Base-by-base conservation (phyloP, 2,888 invertebrate species). In the Philopedon plagiatum region DNA sequence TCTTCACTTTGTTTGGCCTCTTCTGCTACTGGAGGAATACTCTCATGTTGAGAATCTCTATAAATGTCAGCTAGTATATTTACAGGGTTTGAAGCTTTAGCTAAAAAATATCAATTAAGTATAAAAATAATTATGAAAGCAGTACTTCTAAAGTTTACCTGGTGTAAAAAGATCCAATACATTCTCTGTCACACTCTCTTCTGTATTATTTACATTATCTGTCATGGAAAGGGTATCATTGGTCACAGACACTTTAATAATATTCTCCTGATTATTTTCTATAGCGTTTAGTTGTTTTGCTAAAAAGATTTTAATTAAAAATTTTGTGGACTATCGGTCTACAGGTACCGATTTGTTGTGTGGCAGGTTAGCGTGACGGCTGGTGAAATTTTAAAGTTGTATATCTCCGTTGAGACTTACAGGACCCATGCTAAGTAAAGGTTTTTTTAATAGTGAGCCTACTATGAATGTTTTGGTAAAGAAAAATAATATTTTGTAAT, bases 51-150 rank as follows among this genome's bases (percentile, higher is more conserved):
- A 41, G 39, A 41, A 26, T 13, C 15, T 41, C 41, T 58, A 41
- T 58, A 58, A n/a, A 41, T 58, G 15, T 26, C 58, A 15, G 26
- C 58, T 19, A 41, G 41, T 26, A 41, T 15, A 23, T 58, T 58
- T 23, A 13, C 37, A 11, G 58, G 5, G 9, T 54, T 29, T 29
- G 9, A 29, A 7, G 51, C 5, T 26, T 39, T 58, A 8, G 58
- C 58, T 58, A 58, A 58, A 58, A 58, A 11, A 21, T 13, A 44
- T 8, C 8, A 39, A 41, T 21, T 37, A 4, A 5, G 21, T 9
- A 18, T 37, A 39, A 13, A 1, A 37, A 13, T 29, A 54, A 13
- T 1, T 23, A 49, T 9, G 2, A 46, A 7, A 21, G 18, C 5
- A 51, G 4, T 23, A 23, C 2, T n/a, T 23, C 26, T 5, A 26